Evolutionary conservation across 2,888 invertebrate species (phyloP).

Genomic region (Drosophila greeni): DNA sequence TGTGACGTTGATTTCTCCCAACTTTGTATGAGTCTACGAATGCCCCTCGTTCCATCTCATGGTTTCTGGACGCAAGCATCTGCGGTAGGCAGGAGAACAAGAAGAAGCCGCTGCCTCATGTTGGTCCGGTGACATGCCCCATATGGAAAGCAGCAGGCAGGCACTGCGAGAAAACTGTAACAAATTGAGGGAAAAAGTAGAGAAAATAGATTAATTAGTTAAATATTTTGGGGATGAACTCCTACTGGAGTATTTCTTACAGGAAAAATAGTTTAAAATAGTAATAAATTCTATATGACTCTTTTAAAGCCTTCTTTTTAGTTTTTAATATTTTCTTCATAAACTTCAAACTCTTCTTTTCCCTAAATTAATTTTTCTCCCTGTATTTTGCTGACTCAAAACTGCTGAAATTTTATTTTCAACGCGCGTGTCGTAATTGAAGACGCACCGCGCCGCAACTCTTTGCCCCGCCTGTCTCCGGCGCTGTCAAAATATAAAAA

Average conservation of each 20-base stretch:
- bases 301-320: neutral
- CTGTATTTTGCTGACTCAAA: conserved; percentile 15
- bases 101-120: conserved; percentile 18
- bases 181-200: neutral
- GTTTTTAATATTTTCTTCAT: neutral
- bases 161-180: conserved; percentile 8
- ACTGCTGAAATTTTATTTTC: conserved; percentile 70
- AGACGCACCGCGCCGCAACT: conserved; percentile 54
- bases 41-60: neutral
- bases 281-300: neutral
- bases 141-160: conserved; percentile 53
- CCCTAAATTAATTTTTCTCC: neutral
- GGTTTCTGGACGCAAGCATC: conserved; percentile 29
- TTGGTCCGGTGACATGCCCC: conserved; percentile 59
- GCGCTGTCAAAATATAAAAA: conserved; percentile 69
- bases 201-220: neutral
- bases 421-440: conserved; percentile 71
- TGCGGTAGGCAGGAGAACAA: conserved; percentile 62
- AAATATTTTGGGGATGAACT: too few relatives aligned
- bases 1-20: conserved; percentile 59
- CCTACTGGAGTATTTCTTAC: too few relatives aligned
- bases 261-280: too few relatives aligned
- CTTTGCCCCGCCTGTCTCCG: conserved; percentile 17
- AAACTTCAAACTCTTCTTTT: too few relatives aligned
- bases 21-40: neutral